Evolutionary conservation across 1,140 invertebrate genomes (phyloP).

Genomic region (Asobara japonica): DNA sequence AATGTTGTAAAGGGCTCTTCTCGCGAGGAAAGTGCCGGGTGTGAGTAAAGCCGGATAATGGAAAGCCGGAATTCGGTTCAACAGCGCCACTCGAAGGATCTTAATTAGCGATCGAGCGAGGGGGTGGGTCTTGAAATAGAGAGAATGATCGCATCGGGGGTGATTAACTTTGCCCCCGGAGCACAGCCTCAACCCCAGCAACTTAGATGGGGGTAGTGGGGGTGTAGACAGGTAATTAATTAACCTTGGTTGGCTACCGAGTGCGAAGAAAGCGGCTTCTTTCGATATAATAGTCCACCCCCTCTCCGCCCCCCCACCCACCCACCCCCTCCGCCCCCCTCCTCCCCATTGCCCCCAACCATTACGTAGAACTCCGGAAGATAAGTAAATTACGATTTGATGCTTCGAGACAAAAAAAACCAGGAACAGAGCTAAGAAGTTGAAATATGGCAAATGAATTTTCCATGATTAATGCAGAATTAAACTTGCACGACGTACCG

Average conservation of each 20-base stretch:
- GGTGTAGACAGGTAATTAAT: constrained; percentile 29
- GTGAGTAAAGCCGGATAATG: constrained; percentile 20
- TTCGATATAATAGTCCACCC: constrained; percentile 10
- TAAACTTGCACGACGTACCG: no score
- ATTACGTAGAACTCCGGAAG: background rate
- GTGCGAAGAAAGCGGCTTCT: constrained; percentile 5
- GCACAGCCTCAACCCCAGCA: background rate
- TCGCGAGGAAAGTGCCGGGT: background rate
- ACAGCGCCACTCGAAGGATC: constrained; percentile 28
- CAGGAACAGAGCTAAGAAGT: background rate
- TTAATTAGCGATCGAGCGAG: constrained; percentile 31
- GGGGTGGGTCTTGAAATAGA: background rate
- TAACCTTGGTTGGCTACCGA: background rate
- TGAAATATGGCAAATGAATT: background rate
- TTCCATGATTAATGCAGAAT: no score
- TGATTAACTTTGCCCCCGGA: constrained; percentile 23
- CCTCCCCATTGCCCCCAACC: no score
- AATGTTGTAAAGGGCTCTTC: background rate
- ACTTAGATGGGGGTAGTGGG: background rate
- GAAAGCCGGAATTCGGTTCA: constrained; percentile 27
- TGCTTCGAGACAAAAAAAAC: background rate
- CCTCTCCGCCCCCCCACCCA: background rate
- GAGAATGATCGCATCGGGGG: background rate
- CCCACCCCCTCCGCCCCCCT: background rate
- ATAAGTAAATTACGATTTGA: background rate